Evolutionary conservation across 2,113 vertebrate genomes (phyloP).

Genomic region (Scomber colias): DNA sequence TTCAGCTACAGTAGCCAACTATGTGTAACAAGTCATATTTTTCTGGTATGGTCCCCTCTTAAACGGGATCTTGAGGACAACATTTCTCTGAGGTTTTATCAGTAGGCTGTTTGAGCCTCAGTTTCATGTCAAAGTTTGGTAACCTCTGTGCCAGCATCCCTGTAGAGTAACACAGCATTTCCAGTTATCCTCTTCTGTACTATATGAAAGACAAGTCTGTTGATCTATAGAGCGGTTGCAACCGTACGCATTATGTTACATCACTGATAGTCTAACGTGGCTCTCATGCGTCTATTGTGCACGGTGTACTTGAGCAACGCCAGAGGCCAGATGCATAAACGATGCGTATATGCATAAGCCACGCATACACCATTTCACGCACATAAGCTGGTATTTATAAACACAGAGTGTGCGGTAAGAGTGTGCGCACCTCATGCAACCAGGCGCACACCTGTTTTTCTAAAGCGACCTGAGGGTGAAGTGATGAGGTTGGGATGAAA

Average conservation of each 20-base stretch:
- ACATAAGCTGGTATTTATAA: too few relatives aligned
- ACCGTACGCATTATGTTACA: constrained; percentile 41
- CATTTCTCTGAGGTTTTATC: background rate
- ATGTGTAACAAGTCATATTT: constrained; percentile 20
- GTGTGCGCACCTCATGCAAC: too few relatives aligned
- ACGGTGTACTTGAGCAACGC: background rate
- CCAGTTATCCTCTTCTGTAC: background rate
- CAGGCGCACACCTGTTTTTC: too few relatives aligned
- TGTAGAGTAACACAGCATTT: background rate
- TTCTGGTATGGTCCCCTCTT: background rate
- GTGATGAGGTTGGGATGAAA: too few relatives aligned
- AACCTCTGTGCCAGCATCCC: background rate
- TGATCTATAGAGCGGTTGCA: constrained; percentile 28
- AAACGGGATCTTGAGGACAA: background rate
- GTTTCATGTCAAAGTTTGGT: constrained; percentile 1
- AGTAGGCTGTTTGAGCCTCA: background rate
- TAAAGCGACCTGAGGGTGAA: too few relatives aligned
- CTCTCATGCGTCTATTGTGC: constrained; percentile 16
- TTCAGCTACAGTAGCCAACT: constrained; percentile 10
- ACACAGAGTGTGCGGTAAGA: too few relatives aligned
- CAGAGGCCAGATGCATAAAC: background rate
- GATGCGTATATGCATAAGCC: too few relatives aligned
- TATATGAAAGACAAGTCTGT: constrained; percentile 8
- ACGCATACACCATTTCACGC: too few relatives aligned
- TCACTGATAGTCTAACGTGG: constrained; percentile 18